phyloP scores from a whole-genome alignment of 2,888 invertebrate species.

The Margaritifera margaritifera region DNA sequence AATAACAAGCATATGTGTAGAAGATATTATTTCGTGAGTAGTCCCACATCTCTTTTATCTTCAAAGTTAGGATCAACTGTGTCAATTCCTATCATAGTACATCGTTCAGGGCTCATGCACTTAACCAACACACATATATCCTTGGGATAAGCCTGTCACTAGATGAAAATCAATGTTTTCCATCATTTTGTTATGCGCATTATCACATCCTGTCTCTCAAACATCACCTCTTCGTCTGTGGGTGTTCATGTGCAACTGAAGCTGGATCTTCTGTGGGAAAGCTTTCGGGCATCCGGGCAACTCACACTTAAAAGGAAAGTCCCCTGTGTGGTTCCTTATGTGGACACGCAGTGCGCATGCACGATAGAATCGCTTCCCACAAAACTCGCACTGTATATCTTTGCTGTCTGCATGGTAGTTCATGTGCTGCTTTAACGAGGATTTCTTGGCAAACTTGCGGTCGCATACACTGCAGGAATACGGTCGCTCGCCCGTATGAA shows the following conservation, averaged over 20 bases:
- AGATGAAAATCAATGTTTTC: too few relatives aligned
- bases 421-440: constrained; percentile 35
- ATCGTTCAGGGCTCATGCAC: too few relatives aligned
- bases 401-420: constrained; percentile 36
- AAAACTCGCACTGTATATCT: constrained; percentile 24
- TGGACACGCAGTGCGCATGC: constrained; percentile 37
- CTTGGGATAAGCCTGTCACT: too few relatives aligned
- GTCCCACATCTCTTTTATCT: too few relatives aligned
- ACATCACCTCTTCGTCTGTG: constrained; percentile 1
- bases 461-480: constrained; percentile 29
- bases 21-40: too few relatives aligned
- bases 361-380: constrained; percentile 33
- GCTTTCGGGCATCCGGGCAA: constrained; percentile 28
- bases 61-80: too few relatives aligned
- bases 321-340: constrained; percentile 36
- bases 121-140: too few relatives aligned
- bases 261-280: constrained; percentile 40
- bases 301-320: constrained; percentile 33
- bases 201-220: too few relatives aligned
- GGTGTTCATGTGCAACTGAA: constrained; percentile 22
- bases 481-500: constrained; percentile 26
- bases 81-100: too few relatives aligned
- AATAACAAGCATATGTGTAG: too few relatives aligned
- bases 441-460: constrained; percentile 30
- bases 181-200: too few relatives aligned